These are phyloP conservation scores for Agonopterix heracliana DNA, from an alignment of 2,888 invertebrate genomes.

Conservation along the genomic window DNA sequence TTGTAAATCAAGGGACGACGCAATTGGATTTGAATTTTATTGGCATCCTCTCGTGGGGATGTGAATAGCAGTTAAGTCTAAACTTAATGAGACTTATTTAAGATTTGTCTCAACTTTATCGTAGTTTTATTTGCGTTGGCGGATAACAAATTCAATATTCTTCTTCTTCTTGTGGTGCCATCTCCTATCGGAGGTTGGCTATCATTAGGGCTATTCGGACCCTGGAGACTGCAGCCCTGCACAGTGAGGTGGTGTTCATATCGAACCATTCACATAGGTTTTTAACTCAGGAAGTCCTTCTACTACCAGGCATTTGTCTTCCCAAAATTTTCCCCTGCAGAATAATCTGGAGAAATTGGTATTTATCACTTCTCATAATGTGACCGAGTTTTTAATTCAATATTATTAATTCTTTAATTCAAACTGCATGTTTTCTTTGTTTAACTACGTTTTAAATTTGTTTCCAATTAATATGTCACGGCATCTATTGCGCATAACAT, in stretches of 20 bases:
- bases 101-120: slow-evolving; percentile 18
- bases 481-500: slow-evolving; percentile 34
- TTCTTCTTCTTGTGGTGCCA: too few relatives aligned
- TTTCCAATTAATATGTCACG: slow-evolving; percentile 41
- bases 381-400: too few relatives aligned
- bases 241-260: too few relatives aligned
- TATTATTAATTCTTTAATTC: slow-evolving; percentile 4
- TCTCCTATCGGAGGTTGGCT: too few relatives aligned
- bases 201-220: too few relatives aligned
- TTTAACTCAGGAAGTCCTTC: too few relatives aligned
- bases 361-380: too few relatives aligned
- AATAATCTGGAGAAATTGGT: too few relatives aligned
- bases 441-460: slow-evolving; percentile 27
- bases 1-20: slow-evolving; percentile 69
- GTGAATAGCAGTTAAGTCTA: slow-evolving; percentile 53
- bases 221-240: too few relatives aligned
- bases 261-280: too few relatives aligned
- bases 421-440: slow-evolving; percentile 8
- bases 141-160: not conserved
- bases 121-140: not conserved
- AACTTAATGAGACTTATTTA: slow-evolving; percentile 44
- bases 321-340: too few relatives aligned
- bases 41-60: slow-evolving; percentile 52
- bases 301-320: too few relatives aligned
- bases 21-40: slow-evolving; percentile 72